Evolutionary conservation across 2,888 invertebrate species (phyloP).

Genomic region (Tachystola acroxantha): DNA sequence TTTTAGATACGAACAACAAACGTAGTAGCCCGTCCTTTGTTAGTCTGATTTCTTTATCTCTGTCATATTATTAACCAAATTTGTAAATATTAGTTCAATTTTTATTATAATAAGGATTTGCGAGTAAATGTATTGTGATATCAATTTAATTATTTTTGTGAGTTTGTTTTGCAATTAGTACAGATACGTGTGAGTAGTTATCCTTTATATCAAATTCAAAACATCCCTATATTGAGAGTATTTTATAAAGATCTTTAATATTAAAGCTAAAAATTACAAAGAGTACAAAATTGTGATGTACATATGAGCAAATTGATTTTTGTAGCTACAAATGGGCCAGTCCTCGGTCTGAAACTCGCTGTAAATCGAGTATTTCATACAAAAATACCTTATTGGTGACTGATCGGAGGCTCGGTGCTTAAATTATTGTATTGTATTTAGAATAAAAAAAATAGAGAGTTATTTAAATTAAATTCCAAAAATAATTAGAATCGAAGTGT

Average conservation of each 20-base stretch:
- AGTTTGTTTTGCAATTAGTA: slow-evolving; percentile 32
- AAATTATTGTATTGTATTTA: too few species aligned
- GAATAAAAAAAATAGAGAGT: too few species aligned
- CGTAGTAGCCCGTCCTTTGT: not conserved
- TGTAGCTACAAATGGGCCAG: too few species aligned
- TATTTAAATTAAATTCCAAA: too few species aligned
- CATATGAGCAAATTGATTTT: too few species aligned
- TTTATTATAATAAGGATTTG: slow-evolving; percentile 37
- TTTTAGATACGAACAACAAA: too few species aligned
- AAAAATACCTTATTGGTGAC: too few species aligned
- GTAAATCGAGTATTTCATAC: too few species aligned
- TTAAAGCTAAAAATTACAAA: not conserved
- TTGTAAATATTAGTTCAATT: slow-evolving; percentile 70
- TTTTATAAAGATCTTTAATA: not conserved
- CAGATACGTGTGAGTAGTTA: slow-evolving; percentile 19
- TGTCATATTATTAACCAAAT: slow-evolving; percentile 32
- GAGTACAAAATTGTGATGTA: not conserved
- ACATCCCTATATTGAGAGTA: not conserved
- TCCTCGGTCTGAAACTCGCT: too few species aligned
- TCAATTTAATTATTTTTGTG: slow-evolving; percentile 34
- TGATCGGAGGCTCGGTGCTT: too few species aligned
- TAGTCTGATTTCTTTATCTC: not conserved
- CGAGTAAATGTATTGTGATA: slow-evolving; percentile 64
- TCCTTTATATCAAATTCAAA: slow-evolving; percentile 27
- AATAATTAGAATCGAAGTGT: too few species aligned